Conservation (phyloP, 2,888 invertebrate genomes). For the Acleris literana region DNA sequence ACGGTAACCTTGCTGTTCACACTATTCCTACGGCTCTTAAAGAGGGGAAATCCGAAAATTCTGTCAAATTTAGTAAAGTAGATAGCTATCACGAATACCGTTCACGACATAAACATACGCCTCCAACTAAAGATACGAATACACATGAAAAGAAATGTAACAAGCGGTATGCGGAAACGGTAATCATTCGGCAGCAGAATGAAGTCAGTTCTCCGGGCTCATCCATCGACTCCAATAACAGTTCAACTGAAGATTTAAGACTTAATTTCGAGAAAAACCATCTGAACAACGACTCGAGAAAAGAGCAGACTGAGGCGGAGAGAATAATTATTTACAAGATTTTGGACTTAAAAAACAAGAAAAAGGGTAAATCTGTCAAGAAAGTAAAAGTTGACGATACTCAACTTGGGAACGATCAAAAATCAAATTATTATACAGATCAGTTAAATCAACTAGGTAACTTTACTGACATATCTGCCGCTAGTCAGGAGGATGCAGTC, state of each 20-base stretch:
- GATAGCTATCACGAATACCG: conserved; percentile 77
- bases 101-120: conserved; percentile 75
- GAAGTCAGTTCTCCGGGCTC: conserved; percentile 52
- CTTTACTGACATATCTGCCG: not conserved
- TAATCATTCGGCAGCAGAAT: conserved; percentile 50
- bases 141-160: conserved; percentile 40
- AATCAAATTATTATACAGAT: not conserved
- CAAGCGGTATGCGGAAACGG: conserved; percentile 52
- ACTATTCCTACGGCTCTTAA: conserved; percentile 63
- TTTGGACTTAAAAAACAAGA: conserved; percentile 58
- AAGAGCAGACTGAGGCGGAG: conserved; percentile 62
- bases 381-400: conserved; percentile 48
- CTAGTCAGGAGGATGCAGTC: not conserved
- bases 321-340: conserved; percentile 76
- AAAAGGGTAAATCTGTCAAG: conserved; percentile 46
- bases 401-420: conserved; percentile 1
- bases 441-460: not conserved
- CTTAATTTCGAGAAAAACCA: conserved; percentile 41
- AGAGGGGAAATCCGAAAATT: conserved; percentile 58
- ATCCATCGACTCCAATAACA: conserved; percentile 55
- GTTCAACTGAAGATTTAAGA: conserved; percentile 56
- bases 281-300: conserved; percentile 39
- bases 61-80: conserved; percentile 69
- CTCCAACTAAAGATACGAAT: conserved; percentile 68
- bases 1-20: conserved; percentile 66